Percentiles rank a stretch among this genome's conserved stretches.
These are phyloP conservation scores for Callionymus lyra DNA, from an alignment of 2,113 vertebrate genomes.

Conservation along the genomic window DNA sequence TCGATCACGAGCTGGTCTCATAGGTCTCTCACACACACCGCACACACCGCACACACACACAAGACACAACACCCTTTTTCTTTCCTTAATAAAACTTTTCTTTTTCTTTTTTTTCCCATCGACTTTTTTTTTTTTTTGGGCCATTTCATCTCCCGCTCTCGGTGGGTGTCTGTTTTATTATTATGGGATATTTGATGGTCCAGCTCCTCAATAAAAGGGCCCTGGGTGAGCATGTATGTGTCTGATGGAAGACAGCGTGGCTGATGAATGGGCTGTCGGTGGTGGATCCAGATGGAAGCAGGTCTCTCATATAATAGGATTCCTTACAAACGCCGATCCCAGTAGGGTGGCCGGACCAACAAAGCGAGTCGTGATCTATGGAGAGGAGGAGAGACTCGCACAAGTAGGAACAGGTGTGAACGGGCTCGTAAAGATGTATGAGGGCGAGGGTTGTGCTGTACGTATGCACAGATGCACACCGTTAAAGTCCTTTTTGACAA, in stretches of 20 bases:
- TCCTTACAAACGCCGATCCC: conserved; percentile 28
- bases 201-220: conserved; percentile 8
- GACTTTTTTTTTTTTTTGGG: conserved; percentile 4
- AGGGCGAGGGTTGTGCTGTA: background rate
- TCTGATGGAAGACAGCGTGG: conserved; percentile 10
- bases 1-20: background rate
- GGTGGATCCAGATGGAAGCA: conserved; percentile 26
- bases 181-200: conserved; percentile 23
- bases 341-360: conserved; percentile 8
- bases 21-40: background rate
- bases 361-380: background rate
- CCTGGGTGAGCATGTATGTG: conserved; percentile 8
- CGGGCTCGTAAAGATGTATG: background rate
- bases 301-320: conserved; percentile 31
- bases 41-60: background rate
- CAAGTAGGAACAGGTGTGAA: background rate
- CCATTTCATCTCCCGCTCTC: conserved; percentile 10
- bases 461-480: conserved; percentile 1
- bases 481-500: too few relatives aligned
- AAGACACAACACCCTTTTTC: too few relatives aligned
- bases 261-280: conserved; percentile 50
- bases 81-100: conserved; percentile 4
- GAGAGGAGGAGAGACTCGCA: background rate
- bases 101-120: conserved; percentile 3
- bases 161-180: conserved; percentile 17